Evolutionary conservation across 2,797 vertebrate genomes (phyloP).

Genomic region (Sebastes flavidus): DNA sequence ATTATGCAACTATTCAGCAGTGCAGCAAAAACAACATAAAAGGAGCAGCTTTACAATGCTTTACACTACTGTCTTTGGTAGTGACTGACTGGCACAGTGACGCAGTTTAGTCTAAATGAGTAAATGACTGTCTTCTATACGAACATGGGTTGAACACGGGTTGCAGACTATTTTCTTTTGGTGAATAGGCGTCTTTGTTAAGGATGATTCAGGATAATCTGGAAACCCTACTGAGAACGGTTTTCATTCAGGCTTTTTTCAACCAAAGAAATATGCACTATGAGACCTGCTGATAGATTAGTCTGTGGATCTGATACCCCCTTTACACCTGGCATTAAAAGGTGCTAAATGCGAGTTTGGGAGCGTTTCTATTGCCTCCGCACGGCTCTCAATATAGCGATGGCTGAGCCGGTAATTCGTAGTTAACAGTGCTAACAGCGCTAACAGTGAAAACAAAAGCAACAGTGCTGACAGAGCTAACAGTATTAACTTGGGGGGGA

Average conservation of each 20-base stretch:
- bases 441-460: no score
- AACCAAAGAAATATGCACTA: neutral
- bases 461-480: no score
- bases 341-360: neutral
- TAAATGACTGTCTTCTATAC: neutral
- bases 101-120: neutral
- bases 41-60: neutral
- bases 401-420: no score
- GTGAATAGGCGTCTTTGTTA: neutral
- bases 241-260: neutral
- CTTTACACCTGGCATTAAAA: neutral
- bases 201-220: neutral
- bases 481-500: no score
- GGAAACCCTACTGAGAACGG: neutral
- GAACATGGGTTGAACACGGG: neutral
- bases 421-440: rapidly evolving
- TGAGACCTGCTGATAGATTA: neutral
- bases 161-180: neutral
- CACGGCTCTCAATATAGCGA: no score
- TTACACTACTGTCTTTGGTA: neutral
- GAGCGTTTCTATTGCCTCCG: neutral
- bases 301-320: neutral
- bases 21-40: neutral
- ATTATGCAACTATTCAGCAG: neutral
- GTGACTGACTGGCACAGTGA: neutral